Evolutionary conservation across 2,797 vertebrate species (phyloP).

Genomic region (Fringilla coelebs): DNA sequence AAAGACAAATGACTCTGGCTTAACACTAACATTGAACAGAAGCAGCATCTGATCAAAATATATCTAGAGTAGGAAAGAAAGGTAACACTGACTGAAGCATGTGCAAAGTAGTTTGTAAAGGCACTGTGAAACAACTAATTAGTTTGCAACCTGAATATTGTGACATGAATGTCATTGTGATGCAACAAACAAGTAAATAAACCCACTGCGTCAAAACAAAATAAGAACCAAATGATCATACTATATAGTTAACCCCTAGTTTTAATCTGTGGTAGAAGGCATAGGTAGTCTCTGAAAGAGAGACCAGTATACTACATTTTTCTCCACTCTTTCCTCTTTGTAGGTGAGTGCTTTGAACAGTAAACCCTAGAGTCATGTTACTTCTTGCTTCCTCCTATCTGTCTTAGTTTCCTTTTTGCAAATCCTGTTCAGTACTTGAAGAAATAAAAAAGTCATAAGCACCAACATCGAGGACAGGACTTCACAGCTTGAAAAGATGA

Average conservation of each 20-base stretch:
- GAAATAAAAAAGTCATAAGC: not conserved
- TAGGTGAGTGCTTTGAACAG: not conserved
- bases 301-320: not conserved
- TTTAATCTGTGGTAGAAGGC: not conserved
- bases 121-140: not conserved
- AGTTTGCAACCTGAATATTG: not conserved
- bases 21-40: not conserved
- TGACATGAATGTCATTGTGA: not conserved
- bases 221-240: not conserved
- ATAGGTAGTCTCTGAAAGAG: not conserved
- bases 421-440: not conserved
- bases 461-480: not conserved
- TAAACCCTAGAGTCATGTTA: not conserved
- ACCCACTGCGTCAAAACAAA: not conserved
- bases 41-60: not conserved
- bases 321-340: not conserved
- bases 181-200: not conserved
- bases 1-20: not conserved
- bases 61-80: not conserved
- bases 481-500: not conserved
- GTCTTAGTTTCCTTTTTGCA: not conserved
- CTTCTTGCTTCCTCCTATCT: not conserved
- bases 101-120: not conserved
- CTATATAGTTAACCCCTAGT: not conserved
- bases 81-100: not conserved